These are phyloP conservation scores for Heliocidaris tuberculata DNA, from an alignment of 35 echinoderm and acorn worm species.

Conservation along the genomic window DNA sequence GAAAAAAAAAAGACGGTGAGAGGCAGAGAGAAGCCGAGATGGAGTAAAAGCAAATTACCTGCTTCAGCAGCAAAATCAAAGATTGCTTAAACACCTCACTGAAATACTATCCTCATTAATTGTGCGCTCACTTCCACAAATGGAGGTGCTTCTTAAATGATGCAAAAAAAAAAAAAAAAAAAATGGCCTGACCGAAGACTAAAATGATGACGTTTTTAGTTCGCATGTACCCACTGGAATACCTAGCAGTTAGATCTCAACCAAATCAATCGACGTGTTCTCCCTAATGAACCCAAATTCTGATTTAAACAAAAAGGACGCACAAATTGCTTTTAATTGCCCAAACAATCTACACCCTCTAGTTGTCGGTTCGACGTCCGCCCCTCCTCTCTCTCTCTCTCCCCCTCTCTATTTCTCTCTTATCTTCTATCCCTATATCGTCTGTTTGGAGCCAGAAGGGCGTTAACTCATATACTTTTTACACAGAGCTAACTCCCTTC, in stretches of 20 bases:
- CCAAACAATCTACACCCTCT: not conserved
- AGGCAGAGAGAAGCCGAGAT: not conserved
- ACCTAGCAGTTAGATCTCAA: conserved; percentile 23
- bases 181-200: not conserved
- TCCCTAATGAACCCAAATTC: conserved; percentile 20
- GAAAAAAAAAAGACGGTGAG: not conserved
- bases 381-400: not conserved
- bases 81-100: conserved; percentile 42
- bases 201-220: not conserved
- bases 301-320: not conserved
- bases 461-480: too few relatives aligned
- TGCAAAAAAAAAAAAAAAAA: not conserved
- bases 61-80: conserved; percentile 32
- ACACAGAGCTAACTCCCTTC: too few relatives aligned
- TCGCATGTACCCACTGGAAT: not conserved
- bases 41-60: conserved; percentile 20
- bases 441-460: too few relatives aligned
- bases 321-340: conserved; percentile 14
- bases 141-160: not conserved
- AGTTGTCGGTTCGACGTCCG: not conserved
- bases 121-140: not conserved
- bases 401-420: not conserved
- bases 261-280: conserved; percentile 36
- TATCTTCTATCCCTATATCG: not conserved
- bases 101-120: conserved; percentile 30